These are phyloP conservation scores for Coelinius sp. DNA, from an alignment of 2,888 invertebrate genomes.

Conservation along the genomic window DNA sequence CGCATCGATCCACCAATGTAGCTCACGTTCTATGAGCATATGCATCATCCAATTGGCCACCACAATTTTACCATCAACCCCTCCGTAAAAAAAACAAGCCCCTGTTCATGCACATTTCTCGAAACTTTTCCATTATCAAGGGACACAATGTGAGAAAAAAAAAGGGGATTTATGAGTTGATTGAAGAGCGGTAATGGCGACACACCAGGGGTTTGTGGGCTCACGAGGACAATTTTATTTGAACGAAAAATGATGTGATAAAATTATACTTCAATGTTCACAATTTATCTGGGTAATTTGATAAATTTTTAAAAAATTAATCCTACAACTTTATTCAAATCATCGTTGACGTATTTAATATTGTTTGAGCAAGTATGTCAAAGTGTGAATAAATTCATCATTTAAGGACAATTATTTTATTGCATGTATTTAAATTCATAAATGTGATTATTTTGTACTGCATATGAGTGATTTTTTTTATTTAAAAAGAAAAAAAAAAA, in stretches of 20 bases:
- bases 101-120: not conserved
- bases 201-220: constrained; percentile 51
- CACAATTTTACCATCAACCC: not conserved
- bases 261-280: constrained; percentile 33
- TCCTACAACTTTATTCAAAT: not conserved
- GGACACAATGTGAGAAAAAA: constrained; percentile 28
- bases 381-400: constrained; percentile 15
- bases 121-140: constrained; percentile 18
- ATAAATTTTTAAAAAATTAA: not conserved
- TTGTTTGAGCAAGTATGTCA: constrained; percentile 15
- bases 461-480: no score
- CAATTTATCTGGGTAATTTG: not conserved
- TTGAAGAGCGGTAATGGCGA: constrained; percentile 57
- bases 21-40: not conserved
- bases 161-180: constrained; percentile 32
- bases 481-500: no score
- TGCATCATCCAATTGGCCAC: not conserved
- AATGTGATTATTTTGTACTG: no score
- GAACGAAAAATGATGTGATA: constrained; percentile 58
- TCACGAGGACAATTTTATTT: constrained; percentile 45
- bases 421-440: no score
- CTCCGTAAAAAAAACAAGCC: not conserved
- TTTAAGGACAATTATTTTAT: not conserved
- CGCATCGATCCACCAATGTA: not conserved
- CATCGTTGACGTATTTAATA: constrained; percentile 12